phyloP scores from a whole-genome alignment of 1,140 invertebrate genomes.

The Neodiprion virginianus region DNA sequence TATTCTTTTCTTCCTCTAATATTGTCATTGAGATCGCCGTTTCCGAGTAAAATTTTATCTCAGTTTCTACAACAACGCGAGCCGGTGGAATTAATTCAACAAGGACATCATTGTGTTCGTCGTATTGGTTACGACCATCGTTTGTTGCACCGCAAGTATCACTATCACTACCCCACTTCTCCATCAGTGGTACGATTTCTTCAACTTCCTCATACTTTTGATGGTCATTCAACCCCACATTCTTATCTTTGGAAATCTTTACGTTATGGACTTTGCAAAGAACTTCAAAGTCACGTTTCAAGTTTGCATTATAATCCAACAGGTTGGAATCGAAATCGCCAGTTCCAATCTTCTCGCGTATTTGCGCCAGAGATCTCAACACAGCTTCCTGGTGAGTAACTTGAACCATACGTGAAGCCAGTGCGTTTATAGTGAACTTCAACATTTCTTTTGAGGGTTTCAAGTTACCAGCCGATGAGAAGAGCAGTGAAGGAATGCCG shows the following conservation, averaged over 20 bases:
- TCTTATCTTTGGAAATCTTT: constrained; percentile 51
- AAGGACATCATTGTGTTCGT: constrained; percentile 7
- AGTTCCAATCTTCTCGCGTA: constrained; percentile 69
- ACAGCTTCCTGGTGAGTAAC: constrained; percentile 73
- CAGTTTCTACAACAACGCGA: constrained; percentile 79
- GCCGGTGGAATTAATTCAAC: constrained; percentile 34
- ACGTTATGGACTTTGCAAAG: constrained; percentile 72
- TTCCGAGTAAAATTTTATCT: constrained; percentile 79
- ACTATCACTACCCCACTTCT: constrained; percentile 7
- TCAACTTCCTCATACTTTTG: constrained; percentile 33
- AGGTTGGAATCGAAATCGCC: constrained; percentile 68
- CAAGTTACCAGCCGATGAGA: constrained; percentile 50
- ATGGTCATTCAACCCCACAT: constrained; percentile 35
- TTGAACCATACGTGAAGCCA: constrained; percentile 72
- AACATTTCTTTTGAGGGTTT: constrained; percentile 55
- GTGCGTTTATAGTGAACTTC: constrained; percentile 62
- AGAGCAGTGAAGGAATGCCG: constrained; percentile 70
- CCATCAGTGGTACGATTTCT: constrained; percentile 17
- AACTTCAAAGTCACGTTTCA: constrained; percentile 70
- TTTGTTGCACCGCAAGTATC: not conserved
- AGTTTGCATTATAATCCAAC: constrained; percentile 58
- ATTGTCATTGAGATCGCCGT: constrained; percentile 83
- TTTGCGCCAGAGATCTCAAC: constrained; percentile 70
- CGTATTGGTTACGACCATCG: constrained; percentile 19
- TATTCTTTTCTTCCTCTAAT: constrained; percentile 69